Percentiles rank a stretch among this genome's conserved stretches.
Evolutionary conservation across 2,797 vertebrate genomes (phyloP).

Genomic region (Balearica regulorum): DNA sequence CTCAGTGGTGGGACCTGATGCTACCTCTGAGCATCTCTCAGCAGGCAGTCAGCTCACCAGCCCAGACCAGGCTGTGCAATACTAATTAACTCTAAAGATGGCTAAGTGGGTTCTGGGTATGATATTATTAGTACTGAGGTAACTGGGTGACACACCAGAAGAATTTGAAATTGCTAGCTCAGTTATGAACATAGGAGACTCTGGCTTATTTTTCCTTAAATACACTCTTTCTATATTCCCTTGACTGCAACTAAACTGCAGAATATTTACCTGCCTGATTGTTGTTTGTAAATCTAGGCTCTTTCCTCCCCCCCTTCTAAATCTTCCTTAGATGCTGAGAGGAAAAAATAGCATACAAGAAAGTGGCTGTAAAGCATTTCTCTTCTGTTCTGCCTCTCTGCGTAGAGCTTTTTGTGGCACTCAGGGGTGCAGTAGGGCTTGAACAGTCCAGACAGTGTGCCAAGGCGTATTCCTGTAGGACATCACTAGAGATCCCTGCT

Average conservation of each 20-base stretch:
- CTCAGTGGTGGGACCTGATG: neutral
- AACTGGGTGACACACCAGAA: neutral
- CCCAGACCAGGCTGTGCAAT: rapidly evolving
- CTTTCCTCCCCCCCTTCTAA: neutral
- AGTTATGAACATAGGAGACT: neutral
- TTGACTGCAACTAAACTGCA: neutral
- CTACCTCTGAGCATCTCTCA: neutral
- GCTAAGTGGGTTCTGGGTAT: neutral
- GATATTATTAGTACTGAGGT: neutral
- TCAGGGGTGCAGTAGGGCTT: slow-evolving; percentile 38
- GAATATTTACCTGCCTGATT: slow-evolving; percentile 52
- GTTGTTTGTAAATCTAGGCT: slow-evolving; percentile 48
- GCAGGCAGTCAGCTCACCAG: neutral
- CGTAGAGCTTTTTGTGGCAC: slow-evolving; percentile 38
- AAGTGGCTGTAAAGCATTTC: slow-evolving; percentile 45
- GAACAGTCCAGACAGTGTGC: slow-evolving; percentile 49
- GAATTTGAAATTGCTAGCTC: neutral
- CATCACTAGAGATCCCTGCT: neutral
- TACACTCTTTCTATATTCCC: neutral
- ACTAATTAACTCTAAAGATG: neutral
- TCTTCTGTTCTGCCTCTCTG: slow-evolving; percentile 10
- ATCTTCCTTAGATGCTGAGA: neutral
- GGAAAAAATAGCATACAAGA: slow-evolving; percentile 1
- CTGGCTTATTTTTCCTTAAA: slow-evolving; percentile 20
- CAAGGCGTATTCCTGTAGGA: slow-evolving; percentile 42